A percentile compares a stretch with the other conserved stretches of the same genome.
Evolutionary conservation across 2,113 vertebrate species (phyloP).

Genomic region (Strigops habroptila): DNA sequence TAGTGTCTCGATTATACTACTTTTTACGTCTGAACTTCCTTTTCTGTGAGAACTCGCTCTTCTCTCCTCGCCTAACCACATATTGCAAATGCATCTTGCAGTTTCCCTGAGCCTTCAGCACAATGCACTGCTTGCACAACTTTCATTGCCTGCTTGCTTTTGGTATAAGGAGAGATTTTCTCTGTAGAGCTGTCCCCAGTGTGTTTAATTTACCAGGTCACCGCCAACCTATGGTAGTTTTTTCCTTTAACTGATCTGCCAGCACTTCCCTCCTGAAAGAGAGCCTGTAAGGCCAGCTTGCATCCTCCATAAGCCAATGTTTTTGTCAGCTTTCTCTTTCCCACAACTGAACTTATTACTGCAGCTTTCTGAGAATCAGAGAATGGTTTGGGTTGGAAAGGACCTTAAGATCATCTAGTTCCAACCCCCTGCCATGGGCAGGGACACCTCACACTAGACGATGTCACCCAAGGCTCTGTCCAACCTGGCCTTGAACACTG

Average conservation of each 20-base stretch:
- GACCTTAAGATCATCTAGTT: not conserved
- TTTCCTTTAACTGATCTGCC: not conserved
- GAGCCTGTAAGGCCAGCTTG: not conserved
- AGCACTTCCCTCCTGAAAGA: not conserved
- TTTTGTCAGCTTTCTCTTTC: not conserved
- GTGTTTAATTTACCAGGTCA: not conserved
- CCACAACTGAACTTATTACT: not conserved
- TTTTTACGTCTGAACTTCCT: not conserved
- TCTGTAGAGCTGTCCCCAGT: rapidly evolving
- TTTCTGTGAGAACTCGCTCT: not conserved
- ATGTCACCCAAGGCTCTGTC: not conserved
- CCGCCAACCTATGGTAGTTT: not conserved
- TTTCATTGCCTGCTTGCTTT: not conserved
- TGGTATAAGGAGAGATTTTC: not conserved
- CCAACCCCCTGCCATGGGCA: not conserved
- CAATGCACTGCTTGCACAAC: not conserved
- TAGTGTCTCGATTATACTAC: not conserved
- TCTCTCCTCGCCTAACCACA: not conserved
- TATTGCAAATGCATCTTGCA: not conserved
- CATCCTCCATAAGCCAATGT: not conserved
- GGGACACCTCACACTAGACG: not conserved
- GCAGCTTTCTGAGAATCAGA: not conserved
- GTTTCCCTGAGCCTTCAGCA: not conserved
- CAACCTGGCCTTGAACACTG: not conserved
- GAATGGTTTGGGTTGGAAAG: not conserved